Conservation (phyloP, 1,140 invertebrate species). For the Drosophila nannoptera region DNA sequence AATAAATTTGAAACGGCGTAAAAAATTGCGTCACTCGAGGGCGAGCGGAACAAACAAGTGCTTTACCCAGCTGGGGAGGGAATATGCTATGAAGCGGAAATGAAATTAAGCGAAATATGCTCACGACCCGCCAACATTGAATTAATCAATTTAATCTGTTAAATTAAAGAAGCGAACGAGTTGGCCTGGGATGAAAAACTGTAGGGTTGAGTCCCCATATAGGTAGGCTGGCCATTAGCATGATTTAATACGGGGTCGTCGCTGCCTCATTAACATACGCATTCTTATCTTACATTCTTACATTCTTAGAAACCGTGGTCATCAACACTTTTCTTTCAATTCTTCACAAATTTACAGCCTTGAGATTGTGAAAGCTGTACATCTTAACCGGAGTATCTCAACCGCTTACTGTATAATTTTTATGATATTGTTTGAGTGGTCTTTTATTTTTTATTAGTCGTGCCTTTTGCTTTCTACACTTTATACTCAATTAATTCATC, state of each 20-base stretch:
- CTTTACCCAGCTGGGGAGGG: not conserved
- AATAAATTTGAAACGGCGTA: constrained; percentile 51
- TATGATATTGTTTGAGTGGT: constrained; percentile 63
- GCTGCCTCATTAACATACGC: constrained; percentile 61
- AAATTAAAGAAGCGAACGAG: constrained; percentile 26
- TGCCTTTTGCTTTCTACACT: constrained; percentile 46
- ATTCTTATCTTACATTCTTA: constrained; percentile 67
- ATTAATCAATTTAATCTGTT: constrained; percentile 77
- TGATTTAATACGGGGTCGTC: constrained; percentile 56
- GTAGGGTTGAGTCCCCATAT: constrained; percentile 27
- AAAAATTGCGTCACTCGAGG: constrained; percentile 69
- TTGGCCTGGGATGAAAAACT: not conserved
- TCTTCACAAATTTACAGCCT: constrained; percentile 26
- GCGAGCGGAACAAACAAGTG: constrained; percentile 71
- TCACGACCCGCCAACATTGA: constrained; percentile 62
- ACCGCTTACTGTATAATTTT: constrained; percentile 73
- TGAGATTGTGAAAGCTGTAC: constrained; percentile 36
- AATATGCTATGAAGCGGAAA: constrained; percentile 56
- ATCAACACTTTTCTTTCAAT: constrained; percentile 34
- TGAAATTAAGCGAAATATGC: constrained; percentile 77
- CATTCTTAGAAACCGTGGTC: constrained; percentile 55
- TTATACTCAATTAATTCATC: constrained; percentile 76
- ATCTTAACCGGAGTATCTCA: constrained; percentile 26
- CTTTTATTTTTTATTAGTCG: constrained; percentile 49
- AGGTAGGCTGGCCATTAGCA: constrained; percentile 54